A percentile compares a stretch with the other conserved stretches of the same genome.
These are phyloP conservation scores for Pygoscelis adeliae DNA, from an alignment of 2,113 vertebrate genomes.

Conservation along the genomic window DNA sequence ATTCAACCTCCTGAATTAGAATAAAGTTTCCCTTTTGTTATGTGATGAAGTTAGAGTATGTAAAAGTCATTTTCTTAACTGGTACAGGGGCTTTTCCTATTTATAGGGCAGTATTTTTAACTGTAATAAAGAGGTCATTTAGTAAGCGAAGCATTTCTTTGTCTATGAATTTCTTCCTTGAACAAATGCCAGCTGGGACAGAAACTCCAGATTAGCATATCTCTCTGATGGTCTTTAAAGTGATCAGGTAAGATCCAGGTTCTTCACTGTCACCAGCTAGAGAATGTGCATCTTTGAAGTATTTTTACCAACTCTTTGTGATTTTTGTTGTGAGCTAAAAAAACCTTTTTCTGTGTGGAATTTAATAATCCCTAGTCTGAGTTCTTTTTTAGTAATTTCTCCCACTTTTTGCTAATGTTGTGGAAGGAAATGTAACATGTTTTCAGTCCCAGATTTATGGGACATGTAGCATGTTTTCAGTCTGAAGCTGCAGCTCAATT, in stretches of 20 bases:
- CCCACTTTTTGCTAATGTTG: background rate
- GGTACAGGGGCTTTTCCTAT: background rate
- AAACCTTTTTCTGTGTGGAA: background rate
- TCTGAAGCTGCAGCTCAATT: background rate
- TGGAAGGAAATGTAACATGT: background rate
- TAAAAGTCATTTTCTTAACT: conserved; percentile 12
- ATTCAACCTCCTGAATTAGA: background rate
- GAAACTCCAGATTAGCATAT: background rate
- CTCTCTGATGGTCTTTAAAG: background rate
- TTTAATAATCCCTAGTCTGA: background rate
- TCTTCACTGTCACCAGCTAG: background rate
- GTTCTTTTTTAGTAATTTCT: background rate
- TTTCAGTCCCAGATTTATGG: background rate
- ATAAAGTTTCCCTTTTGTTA: conserved; percentile 6
- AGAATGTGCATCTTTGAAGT: conserved; percentile 16
- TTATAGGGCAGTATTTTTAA: conserved; percentile 44
- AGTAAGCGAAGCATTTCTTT: conserved; percentile 3
- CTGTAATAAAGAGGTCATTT: conserved; percentile 21
- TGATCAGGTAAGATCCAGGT: background rate
- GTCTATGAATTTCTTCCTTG: background rate
- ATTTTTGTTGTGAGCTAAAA: background rate
- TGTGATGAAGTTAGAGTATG: background rate
- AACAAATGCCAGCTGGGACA: conserved; percentile 3
- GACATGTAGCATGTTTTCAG: background rate
- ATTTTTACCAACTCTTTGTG: conserved; percentile 11